phyloP scores from a whole-genome alignment of 2,797 vertebrate genomes.

The Melanotaenia maccullochi region DNA sequence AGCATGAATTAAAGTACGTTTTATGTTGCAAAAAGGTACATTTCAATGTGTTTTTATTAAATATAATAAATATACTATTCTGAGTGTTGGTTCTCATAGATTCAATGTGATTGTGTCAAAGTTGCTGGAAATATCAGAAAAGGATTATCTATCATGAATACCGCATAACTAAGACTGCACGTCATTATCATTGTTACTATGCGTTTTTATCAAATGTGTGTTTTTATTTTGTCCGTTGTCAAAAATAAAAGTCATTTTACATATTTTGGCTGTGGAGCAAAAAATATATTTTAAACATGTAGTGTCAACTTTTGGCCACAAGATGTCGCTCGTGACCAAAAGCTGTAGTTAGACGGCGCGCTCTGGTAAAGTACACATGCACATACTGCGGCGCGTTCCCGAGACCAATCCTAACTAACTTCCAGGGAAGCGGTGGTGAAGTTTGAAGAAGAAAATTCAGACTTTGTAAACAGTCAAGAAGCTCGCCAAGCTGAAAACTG shows the following conservation, averaged over 20 bases:
- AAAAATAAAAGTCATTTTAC: background rate
- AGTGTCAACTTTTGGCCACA: constrained; percentile 32
- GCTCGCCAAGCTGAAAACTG: background rate
- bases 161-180: background rate
- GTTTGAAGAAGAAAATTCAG: constrained; percentile 53
- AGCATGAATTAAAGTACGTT: no score
- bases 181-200: background rate
- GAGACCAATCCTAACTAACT: constrained; percentile 50
- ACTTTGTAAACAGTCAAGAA: constrained; percentile 8
- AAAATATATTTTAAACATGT: constrained; percentile 1
- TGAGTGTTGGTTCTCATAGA: background rate
- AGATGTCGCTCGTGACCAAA: constrained; percentile 51
- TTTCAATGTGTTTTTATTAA: background rate
- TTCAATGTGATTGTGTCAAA: background rate
- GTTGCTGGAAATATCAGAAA: background rate
- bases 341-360: constrained; percentile 36
- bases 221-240: background rate
- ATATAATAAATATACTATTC: background rate
- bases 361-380: constrained; percentile 52
- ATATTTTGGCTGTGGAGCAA: accelerated
- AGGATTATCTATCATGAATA: background rate
- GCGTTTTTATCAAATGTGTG: background rate
- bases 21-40: no score
- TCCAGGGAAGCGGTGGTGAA: constrained; percentile 48
- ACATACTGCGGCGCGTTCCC: constrained; percentile 65